Percentiles rank a stretch among this genome's conserved stretches.
phyloP scores from a whole-genome alignment of 2,113 vertebrate species.

The Panthera leo region DNA sequence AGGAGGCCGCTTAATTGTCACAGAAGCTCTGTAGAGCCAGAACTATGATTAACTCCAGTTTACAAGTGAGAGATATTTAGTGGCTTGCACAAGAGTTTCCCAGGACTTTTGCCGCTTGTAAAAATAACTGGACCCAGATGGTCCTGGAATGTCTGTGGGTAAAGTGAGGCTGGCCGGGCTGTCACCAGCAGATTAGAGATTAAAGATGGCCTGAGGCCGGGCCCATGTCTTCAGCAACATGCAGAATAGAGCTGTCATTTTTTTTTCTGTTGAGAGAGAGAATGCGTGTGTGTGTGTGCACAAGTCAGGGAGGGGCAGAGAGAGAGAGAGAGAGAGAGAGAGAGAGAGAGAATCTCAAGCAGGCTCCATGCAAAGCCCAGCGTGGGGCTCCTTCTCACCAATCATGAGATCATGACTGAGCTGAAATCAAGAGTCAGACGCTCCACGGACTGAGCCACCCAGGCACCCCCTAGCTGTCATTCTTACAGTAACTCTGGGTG shows the following conservation, averaged over 20 bases:
- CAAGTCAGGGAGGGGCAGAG: too few species aligned
- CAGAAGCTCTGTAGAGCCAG: background rate
- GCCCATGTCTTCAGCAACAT: background rate
- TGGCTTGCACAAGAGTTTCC: conserved; percentile 11
- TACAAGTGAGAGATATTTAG: background rate
- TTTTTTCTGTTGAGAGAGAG: background rate
- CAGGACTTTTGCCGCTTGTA: conserved; percentile 19
- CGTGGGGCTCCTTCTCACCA: too few species aligned
- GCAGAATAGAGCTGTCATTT: background rate
- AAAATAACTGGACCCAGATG: background rate
- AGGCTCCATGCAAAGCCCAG: too few species aligned
- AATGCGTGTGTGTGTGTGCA: too few species aligned
- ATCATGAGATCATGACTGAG: too few species aligned
- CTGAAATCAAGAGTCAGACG: too few species aligned
- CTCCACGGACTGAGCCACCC: too few species aligned
- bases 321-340: too few species aligned
- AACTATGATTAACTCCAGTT: background rate
- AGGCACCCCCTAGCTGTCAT: background rate
- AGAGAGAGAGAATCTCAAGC: too few species aligned
- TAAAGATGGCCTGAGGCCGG: background rate
- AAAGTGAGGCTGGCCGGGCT: background rate
- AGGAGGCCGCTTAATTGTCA: background rate
- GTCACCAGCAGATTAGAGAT: background rate
- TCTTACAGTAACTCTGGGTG: background rate
- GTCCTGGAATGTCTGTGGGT: background rate